Conservation (phyloP, 2,888 invertebrate genomes). For the Ashinkailepas kermadecensis region DNA sequence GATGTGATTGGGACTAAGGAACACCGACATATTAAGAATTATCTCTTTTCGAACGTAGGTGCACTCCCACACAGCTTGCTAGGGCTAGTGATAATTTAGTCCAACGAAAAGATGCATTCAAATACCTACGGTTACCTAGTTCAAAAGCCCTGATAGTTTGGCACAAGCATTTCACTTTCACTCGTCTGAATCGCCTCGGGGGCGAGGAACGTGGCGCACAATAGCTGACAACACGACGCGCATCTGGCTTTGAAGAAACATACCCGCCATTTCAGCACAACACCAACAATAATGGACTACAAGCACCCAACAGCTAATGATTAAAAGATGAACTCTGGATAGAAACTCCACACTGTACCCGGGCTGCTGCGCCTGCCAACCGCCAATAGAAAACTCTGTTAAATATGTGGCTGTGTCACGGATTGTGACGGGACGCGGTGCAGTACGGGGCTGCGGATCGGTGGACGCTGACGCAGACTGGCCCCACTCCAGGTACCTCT, state of each 20-base stretch:
- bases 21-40: too few relatives aligned
- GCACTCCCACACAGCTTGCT: too few relatives aligned
- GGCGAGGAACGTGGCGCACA: too few relatives aligned
- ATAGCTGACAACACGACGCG: background rate
- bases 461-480: background rate
- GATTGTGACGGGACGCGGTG: background rate
- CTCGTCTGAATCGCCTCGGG: too few relatives aligned
- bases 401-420: background rate
- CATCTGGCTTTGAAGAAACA: background rate
- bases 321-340: conserved; percentile 20
- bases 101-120: too few relatives aligned
- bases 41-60: too few relatives aligned
- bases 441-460: background rate
- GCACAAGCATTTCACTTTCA: background rate
- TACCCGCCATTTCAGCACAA: background rate
- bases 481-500: too few relatives aligned
- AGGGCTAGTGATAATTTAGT: too few relatives aligned
- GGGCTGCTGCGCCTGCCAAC: background rate
- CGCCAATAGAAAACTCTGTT: background rate
- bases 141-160: conserved; percentile 17
- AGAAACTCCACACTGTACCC: background rate
- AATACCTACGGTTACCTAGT: background rate
- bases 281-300: conserved; percentile 9
- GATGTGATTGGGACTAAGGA: too few relatives aligned
- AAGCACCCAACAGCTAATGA: conserved; percentile 3